phyloP scores from a whole-genome alignment of 2,888 invertebrate species.

The Drosophila monieri region DNA sequence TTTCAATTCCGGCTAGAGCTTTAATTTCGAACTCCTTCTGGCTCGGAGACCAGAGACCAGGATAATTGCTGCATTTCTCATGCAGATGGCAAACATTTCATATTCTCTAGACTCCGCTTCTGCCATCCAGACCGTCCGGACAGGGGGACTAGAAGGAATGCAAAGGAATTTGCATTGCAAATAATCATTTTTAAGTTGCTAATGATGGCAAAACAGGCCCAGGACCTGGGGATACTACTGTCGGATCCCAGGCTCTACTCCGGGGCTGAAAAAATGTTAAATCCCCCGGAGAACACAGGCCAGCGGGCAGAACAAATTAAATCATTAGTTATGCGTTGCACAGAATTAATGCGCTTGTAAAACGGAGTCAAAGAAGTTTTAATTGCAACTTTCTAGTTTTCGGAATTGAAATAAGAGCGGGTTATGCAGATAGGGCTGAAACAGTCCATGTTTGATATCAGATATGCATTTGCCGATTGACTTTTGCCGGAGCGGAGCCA shows the following conservation, averaged over 20 bases:
- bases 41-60: slow-evolving; percentile 2
- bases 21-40: not conserved
- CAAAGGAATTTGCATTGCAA: slow-evolving; percentile 71
- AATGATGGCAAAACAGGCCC: slow-evolving; percentile 41
- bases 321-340: slow-evolving; percentile 73
- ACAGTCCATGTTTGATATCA: slow-evolving; percentile 46
- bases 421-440: slow-evolving; percentile 25
- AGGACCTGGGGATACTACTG: not conserved
- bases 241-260: not conserved
- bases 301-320: slow-evolving; percentile 55
- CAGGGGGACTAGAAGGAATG: not conserved
- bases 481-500: slow-evolving; percentile 21
- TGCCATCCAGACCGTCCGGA: slow-evolving; percentile 1
- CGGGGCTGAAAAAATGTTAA: not conserved
- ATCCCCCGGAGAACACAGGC: slow-evolving; percentile 1
- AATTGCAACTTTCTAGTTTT: slow-evolving; percentile 53
- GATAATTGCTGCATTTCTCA: slow-evolving; percentile 48
- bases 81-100: slow-evolving; percentile 51
- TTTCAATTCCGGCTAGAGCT: slow-evolving; percentile 20
- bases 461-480: slow-evolving; percentile 55
- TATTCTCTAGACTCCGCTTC: slow-evolving; percentile 29
- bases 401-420: slow-evolving; percentile 16
- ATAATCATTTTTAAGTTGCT: slow-evolving; percentile 70
- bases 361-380: slow-evolving; percentile 47
- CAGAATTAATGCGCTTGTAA: slow-evolving; percentile 63